Percentiles rank a stretch among this genome's conserved stretches.
These are phyloP conservation scores for Hypomesus transpacificus DNA, from an alignment of 2,113 vertebrate species.

Conservation along the genomic window DNA sequence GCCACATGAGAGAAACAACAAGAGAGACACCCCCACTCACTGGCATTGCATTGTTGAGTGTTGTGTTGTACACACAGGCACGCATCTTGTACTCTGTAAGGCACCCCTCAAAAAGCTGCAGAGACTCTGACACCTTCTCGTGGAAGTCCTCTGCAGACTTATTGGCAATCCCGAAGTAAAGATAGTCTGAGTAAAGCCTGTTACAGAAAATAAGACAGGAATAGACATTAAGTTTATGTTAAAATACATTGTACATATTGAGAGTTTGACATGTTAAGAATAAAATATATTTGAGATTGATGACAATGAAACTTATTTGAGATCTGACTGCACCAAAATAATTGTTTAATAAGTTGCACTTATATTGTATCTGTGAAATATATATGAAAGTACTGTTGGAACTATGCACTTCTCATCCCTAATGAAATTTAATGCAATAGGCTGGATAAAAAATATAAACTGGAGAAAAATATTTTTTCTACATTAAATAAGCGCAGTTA, in stretches of 20 bases:
- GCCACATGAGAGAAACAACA: neutral
- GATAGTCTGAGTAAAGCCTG: conserved; percentile 95
- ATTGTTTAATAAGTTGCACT: no score
- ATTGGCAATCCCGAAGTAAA: conserved; percentile 94
- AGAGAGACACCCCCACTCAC: conserved; percentile 68
- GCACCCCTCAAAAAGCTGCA: conserved; percentile 89
- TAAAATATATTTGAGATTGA: neutral
- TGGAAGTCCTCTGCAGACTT: conserved; percentile 96
- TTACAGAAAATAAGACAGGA: neutral
- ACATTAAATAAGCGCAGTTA: no score
- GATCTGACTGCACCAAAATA: no score
- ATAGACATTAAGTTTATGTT: neutral
- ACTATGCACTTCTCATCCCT: no score
- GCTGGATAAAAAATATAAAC: no score
- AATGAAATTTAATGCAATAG: no score
- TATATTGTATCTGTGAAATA: no score
- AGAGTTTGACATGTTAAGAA: neutral
- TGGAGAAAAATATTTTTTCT: no score
- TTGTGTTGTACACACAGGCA: conserved; percentile 94
- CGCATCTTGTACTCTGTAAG: conserved; percentile 80
- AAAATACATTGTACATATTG: neutral
- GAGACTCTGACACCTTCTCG: conserved; percentile 88
- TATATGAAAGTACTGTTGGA: no score
- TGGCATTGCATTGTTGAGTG: conserved; percentile 90
- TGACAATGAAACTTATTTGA: no score